These are phyloP conservation scores for Yponomeuta cagnagella DNA, from an alignment of 2,888 invertebrate genomes.

Conservation along the genomic window DNA sequence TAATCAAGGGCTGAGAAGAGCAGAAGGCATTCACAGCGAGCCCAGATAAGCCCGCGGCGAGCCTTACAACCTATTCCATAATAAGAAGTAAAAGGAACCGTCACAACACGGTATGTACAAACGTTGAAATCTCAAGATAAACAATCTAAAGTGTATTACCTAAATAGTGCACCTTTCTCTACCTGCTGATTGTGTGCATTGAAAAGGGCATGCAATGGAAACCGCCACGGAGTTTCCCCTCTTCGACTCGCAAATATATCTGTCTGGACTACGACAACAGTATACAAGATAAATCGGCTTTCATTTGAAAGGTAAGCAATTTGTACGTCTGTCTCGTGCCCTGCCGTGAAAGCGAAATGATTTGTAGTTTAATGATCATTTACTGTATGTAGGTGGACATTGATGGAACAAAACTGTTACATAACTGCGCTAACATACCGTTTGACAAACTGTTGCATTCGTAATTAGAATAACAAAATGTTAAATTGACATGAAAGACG, in stretches of 20 bases:
- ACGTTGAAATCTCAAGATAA: background rate
- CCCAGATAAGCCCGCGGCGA: constrained; percentile 13
- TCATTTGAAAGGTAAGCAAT: constrained; percentile 59
- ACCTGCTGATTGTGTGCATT: constrained; percentile 2
- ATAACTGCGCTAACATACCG: constrained; percentile 7
- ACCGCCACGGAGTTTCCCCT: constrained; percentile 8
- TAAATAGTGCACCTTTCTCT: background rate
- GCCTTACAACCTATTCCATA: constrained; percentile 10
- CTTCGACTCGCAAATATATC: constrained; percentile 30
- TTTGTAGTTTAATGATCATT: constrained; percentile 27
- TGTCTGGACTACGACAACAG: constrained; percentile 35
- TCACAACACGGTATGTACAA: background rate
- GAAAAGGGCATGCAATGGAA: constrained; percentile 9
- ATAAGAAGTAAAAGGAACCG: background rate
- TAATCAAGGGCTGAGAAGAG: constrained; percentile 23
- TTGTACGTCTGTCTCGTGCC: constrained; percentile 42
- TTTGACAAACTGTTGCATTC: constrained; percentile 6
- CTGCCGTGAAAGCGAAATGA: constrained; percentile 34
- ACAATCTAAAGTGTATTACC: background rate
- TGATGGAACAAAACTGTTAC: constrained; percentile 14
- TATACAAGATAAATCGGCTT: constrained; percentile 50
- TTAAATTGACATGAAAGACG: constrained; percentile 10
- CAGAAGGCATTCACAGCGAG: constrained; percentile 17
- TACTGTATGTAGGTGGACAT: constrained; percentile 20
- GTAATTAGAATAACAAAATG: constrained; percentile 2